Conservation (phyloP, 2,888 invertebrate genomes). For the Drosophila austrosaltans region DNA sequence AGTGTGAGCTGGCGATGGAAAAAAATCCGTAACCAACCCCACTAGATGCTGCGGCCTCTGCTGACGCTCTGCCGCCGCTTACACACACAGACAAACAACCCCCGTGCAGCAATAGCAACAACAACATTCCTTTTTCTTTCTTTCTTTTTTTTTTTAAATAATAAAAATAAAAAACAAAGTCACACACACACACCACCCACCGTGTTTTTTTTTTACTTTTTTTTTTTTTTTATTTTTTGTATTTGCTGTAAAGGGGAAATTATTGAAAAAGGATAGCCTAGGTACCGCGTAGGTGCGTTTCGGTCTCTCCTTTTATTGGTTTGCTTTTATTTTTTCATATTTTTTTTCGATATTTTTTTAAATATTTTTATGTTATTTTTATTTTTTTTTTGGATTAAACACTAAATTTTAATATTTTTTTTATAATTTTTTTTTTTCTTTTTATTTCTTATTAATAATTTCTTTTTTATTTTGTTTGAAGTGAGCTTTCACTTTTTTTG, state of each 20-base stretch:
- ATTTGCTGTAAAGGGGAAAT: conserved; percentile 30
- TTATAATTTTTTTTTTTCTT: conserved; percentile 45
- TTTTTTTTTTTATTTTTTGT: not conserved
- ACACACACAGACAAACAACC: conserved; percentile 62
- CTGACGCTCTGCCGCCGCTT: conserved; percentile 40
- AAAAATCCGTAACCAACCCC: conserved; percentile 73
- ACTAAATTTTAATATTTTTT: conserved; percentile 15
- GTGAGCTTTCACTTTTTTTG: conserved; percentile 7
- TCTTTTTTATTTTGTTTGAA: not conserved
- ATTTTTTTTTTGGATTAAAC: conserved; percentile 14
- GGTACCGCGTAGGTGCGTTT: conserved; percentile 30
- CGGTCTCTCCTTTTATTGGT: conserved; percentile 20
- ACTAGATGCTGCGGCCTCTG: conserved; percentile 61
- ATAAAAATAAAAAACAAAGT: conserved; percentile 45
- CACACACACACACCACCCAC: conserved; percentile 51
- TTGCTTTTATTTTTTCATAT: conserved; percentile 14
- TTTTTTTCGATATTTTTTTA: conserved; percentile 24
- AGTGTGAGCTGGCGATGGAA: conserved; percentile 19
- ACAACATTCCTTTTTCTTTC: conserved; percentile 20
- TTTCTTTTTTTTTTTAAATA: conserved; percentile 26
- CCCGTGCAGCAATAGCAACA: conserved; percentile 48
- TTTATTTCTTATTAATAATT: not conserved
- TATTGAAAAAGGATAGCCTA: conserved; percentile 68
- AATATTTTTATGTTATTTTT: conserved; percentile 40
- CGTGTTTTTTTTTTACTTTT: conserved; percentile 8